Evolutionary conservation across 2,888 invertebrate species (phyloP), one percentile per base, ranked within the genome.

Genomic region (Drosophila testacea): DNA sequence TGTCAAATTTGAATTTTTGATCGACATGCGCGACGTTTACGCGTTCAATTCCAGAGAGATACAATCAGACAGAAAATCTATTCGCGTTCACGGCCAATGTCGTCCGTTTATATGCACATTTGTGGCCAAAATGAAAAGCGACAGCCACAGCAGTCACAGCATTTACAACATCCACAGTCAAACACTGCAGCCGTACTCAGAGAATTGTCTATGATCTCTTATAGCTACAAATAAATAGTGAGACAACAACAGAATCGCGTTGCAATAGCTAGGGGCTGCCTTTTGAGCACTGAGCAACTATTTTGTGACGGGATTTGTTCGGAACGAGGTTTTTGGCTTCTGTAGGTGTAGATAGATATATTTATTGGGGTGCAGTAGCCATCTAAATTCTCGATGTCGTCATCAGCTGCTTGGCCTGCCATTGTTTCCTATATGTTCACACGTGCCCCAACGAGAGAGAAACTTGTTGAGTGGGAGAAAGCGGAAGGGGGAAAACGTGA

Each of bases 61-160:
- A 74, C 79, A 60, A 65, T 66, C 22, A 3, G 22, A 22, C 22
- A 22, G 63, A 16, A 66, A 79, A 63, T 77, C 77, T 77, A 70
- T 50, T 60, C 77, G 66, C 80, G 77, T 76, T 76, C 77, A 76
- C 77, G 70, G 70, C 50, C 77, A 77, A 79, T 74, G 79, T 74
- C 77, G 69, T 80, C 74, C 61, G 71, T 64, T 69, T 68, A 60
- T 68, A 81, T 79, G 73, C 78, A 60, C 69, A 69, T 77, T 77
- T 79, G 69, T 70, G 70, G 69, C 65, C 62, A 69, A 77, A 80
- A 80, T 69, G 73, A 69, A 78, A 69, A 65, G 64, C 79, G 61
- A 73, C 80, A 62, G 50, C 34, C 56, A 52, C 67, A 34, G 48
- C 56, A 54, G 51, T 65, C 52, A 50, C 46, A 54, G 27, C 57